Base-by-base conservation (phyloP, 1,140 invertebrate genomes). In the Amphibalanus amphitrite region DNA sequence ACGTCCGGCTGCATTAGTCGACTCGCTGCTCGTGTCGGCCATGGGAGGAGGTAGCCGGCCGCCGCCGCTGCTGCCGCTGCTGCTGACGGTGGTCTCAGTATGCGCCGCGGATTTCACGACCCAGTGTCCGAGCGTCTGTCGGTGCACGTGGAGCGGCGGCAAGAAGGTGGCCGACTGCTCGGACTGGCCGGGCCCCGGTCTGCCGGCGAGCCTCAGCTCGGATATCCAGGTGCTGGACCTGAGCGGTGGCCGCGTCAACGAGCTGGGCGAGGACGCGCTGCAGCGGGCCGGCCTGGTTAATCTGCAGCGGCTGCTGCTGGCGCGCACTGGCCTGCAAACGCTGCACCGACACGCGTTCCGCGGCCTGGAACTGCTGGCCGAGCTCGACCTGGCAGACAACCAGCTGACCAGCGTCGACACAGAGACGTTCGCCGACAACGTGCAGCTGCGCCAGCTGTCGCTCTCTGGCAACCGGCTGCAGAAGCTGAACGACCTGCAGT, bases 201-300 rank as follows among this genome's bases (percentile, higher is more conserved):
- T 92, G 29, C 91, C 91, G 28, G 84, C 83, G 25, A 82, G 85
- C 28, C 82, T 94, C 73, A 89, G 90, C 77, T 85, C 88, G 0
- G 90, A 92, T 73, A 89, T 93, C 76, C 91, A 94, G 81, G 90
- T 93, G 28, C 82, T 95, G 67, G 89, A 93, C 77, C 80, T 95
- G 4, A 88, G 88, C 65, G 86, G 88, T 33, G 94, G 93, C 79
- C 84, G 85, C 25, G 88, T 95, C 68, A 83, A 86, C 26, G 84
- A 85, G 70, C 81, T 94, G 30, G 86, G 88, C n/a, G 85, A 87
- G 71, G 89, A 92, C 78, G 88, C 88, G 28, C 94, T 95, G 81
- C 87, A 87, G 26, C 84, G 85, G 47, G 85, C 88, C 23, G 90
- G 88, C 1, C 81, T 95, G 70, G 81, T 92, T 0, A 93, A 95